Evolutionary conservation across 2,888 invertebrate species (phyloP).

Genomic region (Polydrusus tereticollis): DNA sequence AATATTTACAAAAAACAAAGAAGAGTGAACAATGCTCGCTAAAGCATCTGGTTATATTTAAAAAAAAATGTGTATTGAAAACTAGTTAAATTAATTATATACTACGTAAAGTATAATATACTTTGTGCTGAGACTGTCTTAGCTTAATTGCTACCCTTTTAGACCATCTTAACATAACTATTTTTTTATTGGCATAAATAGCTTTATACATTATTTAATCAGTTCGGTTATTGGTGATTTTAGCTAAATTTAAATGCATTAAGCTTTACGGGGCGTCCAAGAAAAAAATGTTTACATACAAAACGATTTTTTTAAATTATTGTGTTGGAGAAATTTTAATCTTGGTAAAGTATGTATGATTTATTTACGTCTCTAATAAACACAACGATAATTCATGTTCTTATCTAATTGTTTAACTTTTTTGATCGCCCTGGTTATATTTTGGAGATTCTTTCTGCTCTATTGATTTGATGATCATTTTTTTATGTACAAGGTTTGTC

Average conservation of each 20-base stretch:
- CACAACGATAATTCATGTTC: no score
- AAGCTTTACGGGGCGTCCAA: neutral
- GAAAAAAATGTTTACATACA: neutral
- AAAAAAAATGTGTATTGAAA: neutral
- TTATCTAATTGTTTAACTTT: neutral
- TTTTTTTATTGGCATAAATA: neutral
- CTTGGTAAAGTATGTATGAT: no score
- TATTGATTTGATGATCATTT: no score
- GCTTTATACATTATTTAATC: neutral
- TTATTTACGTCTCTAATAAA: no score
- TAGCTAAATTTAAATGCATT: slow-evolving; percentile 12
- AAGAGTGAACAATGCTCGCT: no score
- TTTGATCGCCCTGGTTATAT: neutral
- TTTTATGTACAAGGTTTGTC: no score
- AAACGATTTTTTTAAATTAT: no score
- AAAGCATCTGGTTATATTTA: no score
- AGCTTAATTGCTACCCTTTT: neutral
- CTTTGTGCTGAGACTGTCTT: slow-evolving; percentile 13
- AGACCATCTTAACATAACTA: slow-evolving; percentile 8
- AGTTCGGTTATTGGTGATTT: slow-evolving; percentile 11
- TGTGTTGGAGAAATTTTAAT: no score
- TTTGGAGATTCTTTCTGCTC: slow-evolving; percentile 11
- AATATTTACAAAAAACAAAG: no score
- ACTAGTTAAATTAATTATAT: neutral
- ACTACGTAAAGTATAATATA: neutral